phyloP scores from a whole-genome alignment of 2,797 vertebrate genomes.

The Tapera naevia region DNA sequence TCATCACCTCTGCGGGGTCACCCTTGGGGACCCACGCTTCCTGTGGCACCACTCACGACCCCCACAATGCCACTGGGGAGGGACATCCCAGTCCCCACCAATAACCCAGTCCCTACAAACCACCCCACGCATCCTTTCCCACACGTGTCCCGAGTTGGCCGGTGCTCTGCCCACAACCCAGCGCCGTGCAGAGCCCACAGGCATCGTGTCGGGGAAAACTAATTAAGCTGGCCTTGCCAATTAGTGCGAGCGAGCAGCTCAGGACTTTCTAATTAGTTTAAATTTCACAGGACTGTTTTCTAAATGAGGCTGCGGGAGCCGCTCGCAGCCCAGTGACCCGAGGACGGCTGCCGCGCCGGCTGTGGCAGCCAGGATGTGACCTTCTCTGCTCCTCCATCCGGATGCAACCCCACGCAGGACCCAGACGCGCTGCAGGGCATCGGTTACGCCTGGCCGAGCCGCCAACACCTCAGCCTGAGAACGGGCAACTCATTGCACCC shows the following conservation, averaged over 20 bases:
- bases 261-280: not conserved
- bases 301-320: not conserved
- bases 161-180: not conserved
- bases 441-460: not conserved
- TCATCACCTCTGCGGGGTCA: rapidly evolving
- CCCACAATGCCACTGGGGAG: too few species aligned
- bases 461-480: not conserved
- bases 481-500: not conserved
- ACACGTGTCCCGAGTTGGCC: rapidly evolving
- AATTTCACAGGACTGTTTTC: constrained; percentile 3
- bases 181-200: not conserved
- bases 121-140: rapidly evolving
- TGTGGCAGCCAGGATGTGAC: not conserved
- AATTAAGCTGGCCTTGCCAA: not conserved
- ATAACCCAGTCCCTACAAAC: rapidly evolving
- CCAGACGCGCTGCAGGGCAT: not conserved
- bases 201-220: not conserved
- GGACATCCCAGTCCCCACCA: too few species aligned
- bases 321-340: not conserved
- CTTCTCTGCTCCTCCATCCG: not conserved
- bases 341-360: rapidly evolving
- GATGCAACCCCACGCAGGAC: rapidly evolving
- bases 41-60: rapidly evolving
- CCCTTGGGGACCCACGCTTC: not conserved
- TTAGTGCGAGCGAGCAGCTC: not conserved